phyloP scores from a whole-genome alignment of 2,888 invertebrate genomes.

The Eledone cirrhosa region DNA sequence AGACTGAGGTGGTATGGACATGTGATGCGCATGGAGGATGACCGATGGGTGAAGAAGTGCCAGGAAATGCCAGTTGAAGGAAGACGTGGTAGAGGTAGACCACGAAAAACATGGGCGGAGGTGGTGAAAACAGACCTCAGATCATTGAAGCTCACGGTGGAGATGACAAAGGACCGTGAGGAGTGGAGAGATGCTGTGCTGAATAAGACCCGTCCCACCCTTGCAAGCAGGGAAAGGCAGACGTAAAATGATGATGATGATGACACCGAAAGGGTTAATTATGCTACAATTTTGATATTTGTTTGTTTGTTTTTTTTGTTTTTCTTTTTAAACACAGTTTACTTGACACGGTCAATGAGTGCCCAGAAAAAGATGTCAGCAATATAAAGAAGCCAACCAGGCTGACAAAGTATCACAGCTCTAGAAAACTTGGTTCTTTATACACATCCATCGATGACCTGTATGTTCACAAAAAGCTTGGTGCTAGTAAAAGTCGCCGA shows the following conservation, averaged over 20 bases:
- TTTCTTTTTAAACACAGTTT: neutral
- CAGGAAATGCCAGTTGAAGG: too few species aligned
- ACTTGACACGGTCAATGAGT: neutral
- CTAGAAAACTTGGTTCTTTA: conserved; percentile 9
- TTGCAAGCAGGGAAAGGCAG: neutral
- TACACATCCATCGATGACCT: conserved; percentile 21
- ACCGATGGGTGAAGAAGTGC: too few species aligned
- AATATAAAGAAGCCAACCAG: neutral
- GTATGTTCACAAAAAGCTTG: conserved; percentile 38
- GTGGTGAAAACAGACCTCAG: too few species aligned
- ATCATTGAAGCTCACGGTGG: too few species aligned
- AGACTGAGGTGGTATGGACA: too few species aligned
- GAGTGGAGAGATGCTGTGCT: too few species aligned
- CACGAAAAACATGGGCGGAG: too few species aligned
- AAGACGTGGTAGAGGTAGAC: too few species aligned
- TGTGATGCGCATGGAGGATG: too few species aligned
- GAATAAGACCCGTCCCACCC: neutral
- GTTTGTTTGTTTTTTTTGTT: neutral
- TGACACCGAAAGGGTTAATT: neutral
- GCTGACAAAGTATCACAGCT: neutral
- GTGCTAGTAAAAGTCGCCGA: conserved; percentile 45
- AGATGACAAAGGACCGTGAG: too few species aligned
- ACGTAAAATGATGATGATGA: neutral
- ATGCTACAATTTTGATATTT: too few species aligned
- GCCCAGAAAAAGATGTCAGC: neutral